Base-by-base conservation (phyloP, 2,113 vertebrate genomes). In the Rhinopomastus cyanomelas region DNA sequence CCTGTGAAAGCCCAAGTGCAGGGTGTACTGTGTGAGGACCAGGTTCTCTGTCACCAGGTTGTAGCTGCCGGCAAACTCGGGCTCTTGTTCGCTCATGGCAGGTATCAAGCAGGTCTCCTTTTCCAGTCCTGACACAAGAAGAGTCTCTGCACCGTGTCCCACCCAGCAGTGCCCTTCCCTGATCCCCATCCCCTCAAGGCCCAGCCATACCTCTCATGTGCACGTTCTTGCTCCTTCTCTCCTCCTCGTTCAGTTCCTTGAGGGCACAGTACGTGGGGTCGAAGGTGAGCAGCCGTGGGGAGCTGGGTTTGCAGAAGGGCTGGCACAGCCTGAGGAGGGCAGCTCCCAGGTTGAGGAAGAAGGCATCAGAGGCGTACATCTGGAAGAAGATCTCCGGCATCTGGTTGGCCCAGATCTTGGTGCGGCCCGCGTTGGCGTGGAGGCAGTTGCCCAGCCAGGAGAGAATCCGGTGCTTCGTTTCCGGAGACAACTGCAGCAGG, bases 351-450 rank as follows among this genome's bases (percentile, higher is more conserved):
- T 99, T 99, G 79, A 99, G 97, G 95, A 99, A 99, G 96, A 99
- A 99, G 53, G 98, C 98, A 88, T 99, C 99, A 0, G 99, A 99
- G 67, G 99, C 98, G 0, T 98, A 99, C 98, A 98, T 99, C 97
- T 99, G 99, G 95, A 99, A 98, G 97, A 99, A 99, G 94, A 99
- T 98, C 96, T 99, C 99, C 0, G 99, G 99, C 98, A 99, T 99
- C 97, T 99, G 99, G 95, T 98, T 99, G 73, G 99, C 98, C 99
- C 99, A 99, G 37, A 99, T 99, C 96, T 99, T 99, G 87, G 98
- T 97, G 88, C 99, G 98, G 46, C 99, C 99, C 0, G 98, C 97
- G 5, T 99, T 99, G 1, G 98, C 98, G 6, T 99, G 98, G 79
- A 99, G 97, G 95, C 99, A 99, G 96, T 97, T 98, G 67, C 99